phyloP scores from a whole-genome alignment of 2,113 vertebrate genomes.

The Ascaphus truei region DNA sequence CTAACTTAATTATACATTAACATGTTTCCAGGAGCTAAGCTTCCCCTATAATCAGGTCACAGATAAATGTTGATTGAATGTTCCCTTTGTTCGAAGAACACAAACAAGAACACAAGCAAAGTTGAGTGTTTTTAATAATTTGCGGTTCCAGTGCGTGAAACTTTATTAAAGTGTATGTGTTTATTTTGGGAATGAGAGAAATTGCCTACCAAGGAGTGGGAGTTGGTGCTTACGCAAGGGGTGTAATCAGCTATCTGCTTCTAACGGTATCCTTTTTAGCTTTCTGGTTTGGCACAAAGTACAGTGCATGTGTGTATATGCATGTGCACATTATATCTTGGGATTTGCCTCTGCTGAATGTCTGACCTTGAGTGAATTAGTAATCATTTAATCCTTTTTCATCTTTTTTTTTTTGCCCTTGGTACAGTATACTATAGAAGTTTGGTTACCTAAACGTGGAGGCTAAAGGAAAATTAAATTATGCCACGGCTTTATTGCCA shows the following conservation, averaged over 20 bases:
- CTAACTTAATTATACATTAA: too few species aligned
- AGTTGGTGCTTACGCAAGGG: not conserved
- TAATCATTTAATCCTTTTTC: slow-evolving; percentile 30
- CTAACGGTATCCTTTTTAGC: not conserved
- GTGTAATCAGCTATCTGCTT: not conserved
- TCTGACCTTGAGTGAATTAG: slow-evolving; percentile 30
- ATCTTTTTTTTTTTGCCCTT: slow-evolving; percentile 23
- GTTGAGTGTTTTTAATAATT: too few species aligned
- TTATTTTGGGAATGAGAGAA: too few species aligned
- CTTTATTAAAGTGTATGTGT: too few species aligned
- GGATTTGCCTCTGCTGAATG: slow-evolving; percentile 8
- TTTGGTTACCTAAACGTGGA: not conserved
- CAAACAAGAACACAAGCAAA: too few species aligned
- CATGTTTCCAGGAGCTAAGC: too few species aligned
- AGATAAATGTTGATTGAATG: too few species aligned
- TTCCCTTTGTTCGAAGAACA: too few species aligned
- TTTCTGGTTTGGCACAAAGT: not conserved
- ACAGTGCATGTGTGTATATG: not conserved
- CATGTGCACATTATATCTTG: not conserved
- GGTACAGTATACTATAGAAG: not conserved
- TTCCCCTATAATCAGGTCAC: too few species aligned
- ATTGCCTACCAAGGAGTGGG: not conserved
- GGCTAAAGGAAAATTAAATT: not conserved
- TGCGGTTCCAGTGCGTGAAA: too few species aligned
- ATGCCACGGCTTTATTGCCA: not conserved